phyloP scores from a whole-genome alignment of 2,797 vertebrate genomes.

The Sternotherus odoratus region DNA sequence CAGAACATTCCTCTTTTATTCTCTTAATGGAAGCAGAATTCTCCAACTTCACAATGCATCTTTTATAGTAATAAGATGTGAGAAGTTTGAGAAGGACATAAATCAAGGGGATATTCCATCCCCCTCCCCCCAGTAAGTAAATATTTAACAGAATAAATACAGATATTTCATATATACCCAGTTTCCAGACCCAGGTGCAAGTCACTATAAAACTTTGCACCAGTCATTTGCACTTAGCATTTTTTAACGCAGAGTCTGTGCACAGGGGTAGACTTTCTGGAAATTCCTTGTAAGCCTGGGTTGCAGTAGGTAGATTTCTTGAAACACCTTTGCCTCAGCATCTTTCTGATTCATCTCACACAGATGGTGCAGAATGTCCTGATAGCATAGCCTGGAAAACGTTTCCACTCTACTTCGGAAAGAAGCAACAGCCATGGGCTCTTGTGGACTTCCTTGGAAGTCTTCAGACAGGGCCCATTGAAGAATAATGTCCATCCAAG shows the following conservation, averaged over 20 bases:
- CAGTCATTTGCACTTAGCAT: slow-evolving; percentile 63
- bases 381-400: slow-evolving; percentile 77
- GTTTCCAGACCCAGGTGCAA: slow-evolving; percentile 69
- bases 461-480: slow-evolving; percentile 71
- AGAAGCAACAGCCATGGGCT: slow-evolving; percentile 19
- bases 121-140: slow-evolving; percentile 67
- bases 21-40: slow-evolving; percentile 67
- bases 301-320: slow-evolving; percentile 73
- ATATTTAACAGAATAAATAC: slow-evolving; percentile 71
- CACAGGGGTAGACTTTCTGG: slow-evolving; percentile 66
- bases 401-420: slow-evolving; percentile 68
- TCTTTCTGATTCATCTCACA: slow-evolving; percentile 57
- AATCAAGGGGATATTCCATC: slow-evolving; percentile 67
- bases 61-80: slow-evolving; percentile 68
- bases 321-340: slow-evolving; percentile 65
- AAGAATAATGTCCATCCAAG: slow-evolving; percentile 75
- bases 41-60: slow-evolving; percentile 72
- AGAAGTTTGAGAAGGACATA: slow-evolving; percentile 77
- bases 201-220: slow-evolving; percentile 28
- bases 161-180: slow-evolving; percentile 80
- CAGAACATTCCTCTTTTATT: slow-evolving; percentile 57
- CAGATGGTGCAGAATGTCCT: slow-evolving; percentile 67
- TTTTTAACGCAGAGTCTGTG: slow-evolving; percentile 77
- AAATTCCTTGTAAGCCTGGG: slow-evolving; percentile 67
- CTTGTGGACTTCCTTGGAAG: slow-evolving; percentile 7